Base-by-base conservation (phyloP, 2,888 invertebrate species). In the Drosophila neonasuta region DNA sequence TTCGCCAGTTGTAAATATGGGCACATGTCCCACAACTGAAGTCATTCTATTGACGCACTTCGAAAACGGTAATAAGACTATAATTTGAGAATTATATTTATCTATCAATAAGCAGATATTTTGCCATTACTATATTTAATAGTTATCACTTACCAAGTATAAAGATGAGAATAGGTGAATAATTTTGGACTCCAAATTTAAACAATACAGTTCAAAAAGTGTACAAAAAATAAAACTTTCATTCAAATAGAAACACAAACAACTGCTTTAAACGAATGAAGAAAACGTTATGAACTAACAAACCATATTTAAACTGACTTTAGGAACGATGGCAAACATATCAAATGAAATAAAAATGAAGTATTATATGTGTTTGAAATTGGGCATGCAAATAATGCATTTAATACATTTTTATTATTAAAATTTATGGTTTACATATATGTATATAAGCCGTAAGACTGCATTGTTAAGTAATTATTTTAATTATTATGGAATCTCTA, bases 11-110 rank as follows among this genome's bases (percentile, higher is more conserved):
- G 6, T 15, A 6, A 50, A 1, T 1, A 9, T 5, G 0, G 79
- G 73, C 9, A 39, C 41, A 20, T 54, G 10, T 3, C 76, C 85
- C 20, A 84, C 65, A 50, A 81, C 68, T 9, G 79, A 81, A 0
- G 82, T 46, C 85, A 79, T 81, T 20, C 36, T 54, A 8, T 1
- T 15, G 8, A 15, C 11, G 13, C 13, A 32, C 55, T 20, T 20
- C 8, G 32, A 32, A 32, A 32, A 8, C 9, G 8, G 8, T 30
- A 30, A 7, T 30, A 9, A 30, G 9, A 9, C 32, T 32, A 32
- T 32, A 24, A 24, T 24, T 6, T 24, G 24, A 6, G 4, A 24
- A 24, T 24, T 5, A 24, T 24, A 24, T 6, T 24, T 5, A 24
- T 24, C 0, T 6, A 6, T 24, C 6, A 24, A 24, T 24, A 24